Evolutionary conservation across 2,113 vertebrate species (phyloP), one percentile per base, ranked within the genome.

Genomic region (Chionodraco myersi): DNA sequence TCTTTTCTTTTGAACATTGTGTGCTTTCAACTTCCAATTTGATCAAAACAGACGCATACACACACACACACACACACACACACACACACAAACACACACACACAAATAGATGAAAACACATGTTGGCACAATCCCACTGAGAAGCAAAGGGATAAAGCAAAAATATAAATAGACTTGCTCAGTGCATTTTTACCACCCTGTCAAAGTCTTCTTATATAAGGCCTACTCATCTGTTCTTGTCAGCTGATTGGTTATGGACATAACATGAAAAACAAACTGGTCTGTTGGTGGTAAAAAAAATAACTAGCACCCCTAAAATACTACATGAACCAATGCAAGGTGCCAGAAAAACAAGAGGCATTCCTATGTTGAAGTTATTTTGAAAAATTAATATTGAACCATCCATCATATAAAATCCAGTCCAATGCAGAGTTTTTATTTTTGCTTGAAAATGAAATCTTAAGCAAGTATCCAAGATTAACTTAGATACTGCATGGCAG

Each of bases 201-300:
- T 88, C 85, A 65, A 67, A 89, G 76, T 85, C 79, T 23, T 64
- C 72, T 91, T 91, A 91, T 59, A 77, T 90, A 91, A 92, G 80
- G 53, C 65, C 62, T 86, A 80, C 80, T 89, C 77, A 74, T 91
- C 76, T 89, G 82, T 88, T 82, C 74, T 78, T 88, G 86, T 84
- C 71, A 85, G 76, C 72, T 86, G 78, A 91, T 88, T 87, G 70
- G 85, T 83, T 86, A 71, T 74, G 51, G 79, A 72, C 62, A 75
- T 81, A 83, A 86, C 69, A 85, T 74, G 66, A 34, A 75, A 85
- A 60, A 70, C 36, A 36, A 75, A 69, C 36, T 34, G 49, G 51
- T 70, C 36, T 73, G 47, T 49, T 36, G 53, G 49, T 63, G 79
- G 41, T 60, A 44, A 81, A 72, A 64, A 57, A 41, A 15, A n/a